Percentiles rank a stretch among this genome's conserved stretches.
Evolutionary conservation across 2,797 vertebrate species (phyloP).

Genomic region (Paratrypauchen microcephalus): DNA sequence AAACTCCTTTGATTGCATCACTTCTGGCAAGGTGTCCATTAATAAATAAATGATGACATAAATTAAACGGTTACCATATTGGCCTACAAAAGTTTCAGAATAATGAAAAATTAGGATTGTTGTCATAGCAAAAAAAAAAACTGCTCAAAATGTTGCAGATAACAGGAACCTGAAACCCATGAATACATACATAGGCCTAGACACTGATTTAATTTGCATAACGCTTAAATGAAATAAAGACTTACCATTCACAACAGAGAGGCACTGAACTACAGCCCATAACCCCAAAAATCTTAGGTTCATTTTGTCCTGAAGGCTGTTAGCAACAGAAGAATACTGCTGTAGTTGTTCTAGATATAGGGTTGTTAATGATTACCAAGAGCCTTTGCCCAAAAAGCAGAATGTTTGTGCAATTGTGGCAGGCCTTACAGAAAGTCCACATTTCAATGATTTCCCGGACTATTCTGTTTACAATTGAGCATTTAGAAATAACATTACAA

Average conservation of each 20-base stretch:
- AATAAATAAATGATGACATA: too few relatives aligned
- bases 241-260: constrained; percentile 38
- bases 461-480: not conserved
- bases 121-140: too few relatives aligned
- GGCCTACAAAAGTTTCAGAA: too few relatives aligned
- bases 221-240: not conserved
- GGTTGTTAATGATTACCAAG: constrained; percentile 44
- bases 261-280: constrained; percentile 35
- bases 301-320: constrained; percentile 38
- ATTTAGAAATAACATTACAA: not conserved
- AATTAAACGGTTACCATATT: too few relatives aligned
- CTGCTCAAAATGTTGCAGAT: too few relatives aligned
- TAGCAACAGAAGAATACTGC: not conserved
- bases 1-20: too few relatives aligned
- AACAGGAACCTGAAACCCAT: too few relatives aligned
- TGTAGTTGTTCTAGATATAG: constrained; percentile 2
- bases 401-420: not conserved
- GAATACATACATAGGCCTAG: not conserved
- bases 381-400: constrained; percentile 7
- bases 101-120: too few relatives aligned
- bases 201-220: not conserved
- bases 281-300: constrained; percentile 7
- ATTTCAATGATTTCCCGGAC: constrained; percentile 11
- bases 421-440: not conserved
- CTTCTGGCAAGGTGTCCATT: too few relatives aligned